A percentile compares a stretch with the other conserved stretches of the same genome.
Evolutionary conservation across 2,797 vertebrate species (phyloP).

Genomic region (Darevskia nairensis): DNA sequence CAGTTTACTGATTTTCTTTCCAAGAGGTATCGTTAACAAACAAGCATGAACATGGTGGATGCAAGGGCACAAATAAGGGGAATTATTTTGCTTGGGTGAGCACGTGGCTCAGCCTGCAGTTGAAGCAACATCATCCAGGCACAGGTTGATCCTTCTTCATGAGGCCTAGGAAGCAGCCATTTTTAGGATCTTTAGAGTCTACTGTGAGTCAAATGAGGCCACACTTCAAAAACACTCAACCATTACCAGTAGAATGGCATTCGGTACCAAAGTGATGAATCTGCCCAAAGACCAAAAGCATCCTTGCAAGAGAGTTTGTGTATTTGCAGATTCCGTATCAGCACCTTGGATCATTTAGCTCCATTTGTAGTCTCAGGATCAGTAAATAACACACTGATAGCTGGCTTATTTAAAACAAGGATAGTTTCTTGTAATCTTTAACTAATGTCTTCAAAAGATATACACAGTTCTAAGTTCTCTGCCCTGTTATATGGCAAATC

Average conservation of each 20-base stretch:
- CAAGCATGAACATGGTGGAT: neutral
- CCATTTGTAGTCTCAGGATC: neutral
- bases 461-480: neutral
- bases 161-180: too few species aligned
- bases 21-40: neutral
- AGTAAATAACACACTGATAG: slow-evolving; percentile 2
- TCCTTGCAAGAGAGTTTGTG: neutral
- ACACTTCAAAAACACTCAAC: neutral
- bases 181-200: too few species aligned
- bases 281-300: neutral
- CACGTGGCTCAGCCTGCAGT: too few species aligned
- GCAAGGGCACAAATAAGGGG: neutral
- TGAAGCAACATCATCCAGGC: too few species aligned
- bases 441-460: neutral
- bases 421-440: neutral
- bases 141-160: too few species aligned
- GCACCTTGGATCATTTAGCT: neutral
- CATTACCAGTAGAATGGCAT: neutral
- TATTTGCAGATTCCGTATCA: neutral
- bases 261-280: too few species aligned
- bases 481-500: neutral
- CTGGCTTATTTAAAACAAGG: neutral
- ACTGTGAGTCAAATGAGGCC: neutral
- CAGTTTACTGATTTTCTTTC: too few species aligned
- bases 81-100: neutral